Evolutionary conservation across 2,888 invertebrate genomes (phyloP).

Genomic region (Scrobipalpa costella): DNA sequence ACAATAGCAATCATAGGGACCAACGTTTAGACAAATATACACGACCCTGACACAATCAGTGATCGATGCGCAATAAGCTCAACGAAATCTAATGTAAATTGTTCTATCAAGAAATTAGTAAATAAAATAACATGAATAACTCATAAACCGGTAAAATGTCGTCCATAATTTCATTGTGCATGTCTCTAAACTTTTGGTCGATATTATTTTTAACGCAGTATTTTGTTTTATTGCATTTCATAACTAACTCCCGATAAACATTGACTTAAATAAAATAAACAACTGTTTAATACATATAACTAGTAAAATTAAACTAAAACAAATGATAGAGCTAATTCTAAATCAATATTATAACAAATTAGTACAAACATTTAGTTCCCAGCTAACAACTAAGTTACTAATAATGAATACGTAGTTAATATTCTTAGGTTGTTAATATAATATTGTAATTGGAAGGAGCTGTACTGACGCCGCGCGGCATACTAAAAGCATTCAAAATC

Average conservation of each 20-base stretch:
- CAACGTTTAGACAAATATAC: conserved; percentile 80
- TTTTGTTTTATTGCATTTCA: background rate
- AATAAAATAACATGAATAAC: conserved; percentile 1
- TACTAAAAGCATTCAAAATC: conserved; percentile 58
- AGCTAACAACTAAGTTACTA: background rate
- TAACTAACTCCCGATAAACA: too few relatives aligned
- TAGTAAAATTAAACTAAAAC: background rate
- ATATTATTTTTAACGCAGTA: background rate
- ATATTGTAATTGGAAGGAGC: background rate
- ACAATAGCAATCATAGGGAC: conserved; percentile 80
- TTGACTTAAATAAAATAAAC: too few relatives aligned
- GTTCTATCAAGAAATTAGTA: conserved; percentile 21
- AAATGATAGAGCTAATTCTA: background rate
- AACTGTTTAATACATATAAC: too few relatives aligned
- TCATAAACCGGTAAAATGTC: background rate
- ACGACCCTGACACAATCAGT: conserved; percentile 62
- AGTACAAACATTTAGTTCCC: conserved; percentile 17
- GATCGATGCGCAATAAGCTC: conserved; percentile 59
- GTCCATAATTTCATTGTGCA: background rate
- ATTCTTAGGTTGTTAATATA: conserved; percentile 19
- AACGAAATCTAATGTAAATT: conserved; percentile 52
- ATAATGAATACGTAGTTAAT: background rate
- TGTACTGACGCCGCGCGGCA: conserved; percentile 62
- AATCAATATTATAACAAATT: background rate
- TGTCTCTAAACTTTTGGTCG: background rate